Percentiles rank a stretch among this genome's conserved stretches.
Conservation (phyloP, 2,888 invertebrate genomes). For the Chrysolina haemoptera region DNA sequence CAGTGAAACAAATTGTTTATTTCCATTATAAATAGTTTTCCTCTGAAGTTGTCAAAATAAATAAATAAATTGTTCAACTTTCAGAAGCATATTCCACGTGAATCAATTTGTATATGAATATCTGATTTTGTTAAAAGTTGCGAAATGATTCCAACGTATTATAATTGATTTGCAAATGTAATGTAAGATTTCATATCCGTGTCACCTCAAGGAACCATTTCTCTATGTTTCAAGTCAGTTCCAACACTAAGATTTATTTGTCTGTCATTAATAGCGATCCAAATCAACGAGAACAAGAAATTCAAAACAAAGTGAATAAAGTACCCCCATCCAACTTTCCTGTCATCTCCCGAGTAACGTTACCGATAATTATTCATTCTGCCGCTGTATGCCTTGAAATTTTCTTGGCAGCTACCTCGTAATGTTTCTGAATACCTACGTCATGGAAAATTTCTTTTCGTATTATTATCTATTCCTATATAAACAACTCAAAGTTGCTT, state of each 20-base stretch:
- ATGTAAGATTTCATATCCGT: background rate
- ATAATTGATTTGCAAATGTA: background rate
- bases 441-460: slow-evolving; percentile 10
- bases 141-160: background rate
- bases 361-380: slow-evolving; percentile 1
- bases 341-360: slow-evolving; percentile 2
- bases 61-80: background rate
- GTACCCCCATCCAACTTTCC: background rate
- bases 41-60: too few relatives aligned
- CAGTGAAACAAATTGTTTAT: too few relatives aligned
- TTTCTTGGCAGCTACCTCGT: slow-evolving; percentile 3
- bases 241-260: background rate
- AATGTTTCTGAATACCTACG: background rate
- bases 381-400: background rate
- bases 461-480: slow-evolving; percentile 1
- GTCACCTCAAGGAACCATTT: background rate
- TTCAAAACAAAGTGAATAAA: background rate
- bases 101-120: background rate
- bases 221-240: background rate
- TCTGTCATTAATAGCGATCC: background rate
- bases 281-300: background rate
- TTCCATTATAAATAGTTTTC: too few relatives aligned
- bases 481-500: background rate
- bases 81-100: background rate
- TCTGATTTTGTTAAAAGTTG: background rate